A percentile compares a stretch with the other conserved stretches of the same genome.
phyloP scores from a whole-genome alignment of 2,888 invertebrate species.

The Eupithecia subfuscata region DNA sequence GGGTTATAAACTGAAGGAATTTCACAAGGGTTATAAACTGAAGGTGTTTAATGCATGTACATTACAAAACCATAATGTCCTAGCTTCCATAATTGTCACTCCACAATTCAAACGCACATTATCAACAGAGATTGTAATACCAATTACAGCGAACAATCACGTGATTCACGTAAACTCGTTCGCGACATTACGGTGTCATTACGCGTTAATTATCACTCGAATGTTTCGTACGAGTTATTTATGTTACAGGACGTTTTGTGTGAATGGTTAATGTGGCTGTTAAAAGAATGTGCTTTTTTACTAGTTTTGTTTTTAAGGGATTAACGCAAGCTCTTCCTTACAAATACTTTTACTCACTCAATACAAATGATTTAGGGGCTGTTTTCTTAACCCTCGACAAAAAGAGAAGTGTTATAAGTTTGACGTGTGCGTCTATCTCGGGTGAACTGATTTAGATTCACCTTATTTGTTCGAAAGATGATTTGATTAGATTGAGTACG shows the following conservation, averaged over 20 bases:
- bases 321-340: too few relatives aligned
- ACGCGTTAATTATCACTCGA: constrained; percentile 21
- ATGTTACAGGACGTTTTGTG: constrained; percentile 9
- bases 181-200: constrained; percentile 18
- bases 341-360: too few relatives aligned
- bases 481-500: too few relatives aligned
- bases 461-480: too few relatives aligned
- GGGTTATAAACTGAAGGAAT: background rate
- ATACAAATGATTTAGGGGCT: too few relatives aligned
- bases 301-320: background rate
- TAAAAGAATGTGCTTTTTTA: background rate
- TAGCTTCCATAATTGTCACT: background rate
- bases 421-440: too few relatives aligned
- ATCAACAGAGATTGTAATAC: constrained; percentile 11
- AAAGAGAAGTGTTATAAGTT: too few relatives aligned
- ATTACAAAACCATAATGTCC: background rate
- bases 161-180: constrained; percentile 16
- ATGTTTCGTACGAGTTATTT: constrained; percentile 14
- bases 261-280: constrained; percentile 8
- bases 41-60: background rate
- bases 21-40: background rate
- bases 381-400: too few relatives aligned
- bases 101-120: constrained; percentile 9
- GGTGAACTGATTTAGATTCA: too few relatives aligned
- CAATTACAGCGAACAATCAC: constrained; percentile 8